A percentile compares a stretch with the other conserved stretches of the same genome.
Conservation (phyloP, 2,888 invertebrate species). For the Apodemia duryi region DNA sequence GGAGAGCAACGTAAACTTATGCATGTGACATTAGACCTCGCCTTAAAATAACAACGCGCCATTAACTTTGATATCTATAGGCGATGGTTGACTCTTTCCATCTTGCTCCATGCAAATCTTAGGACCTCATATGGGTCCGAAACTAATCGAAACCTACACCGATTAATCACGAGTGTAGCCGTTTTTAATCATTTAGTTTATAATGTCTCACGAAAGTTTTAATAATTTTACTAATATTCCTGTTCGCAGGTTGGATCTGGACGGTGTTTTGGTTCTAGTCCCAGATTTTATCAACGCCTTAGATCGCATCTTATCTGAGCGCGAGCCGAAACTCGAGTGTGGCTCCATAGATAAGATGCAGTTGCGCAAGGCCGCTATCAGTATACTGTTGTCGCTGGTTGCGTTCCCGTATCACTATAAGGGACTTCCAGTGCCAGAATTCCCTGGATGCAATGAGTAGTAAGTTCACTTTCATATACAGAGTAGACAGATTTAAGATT, state of each 20-base stretch:
- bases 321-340: conserved; percentile 86
- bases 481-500: too few species aligned
- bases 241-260: conserved; percentile 85
- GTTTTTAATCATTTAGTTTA: too few species aligned
- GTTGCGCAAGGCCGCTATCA: conserved; percentile 93
- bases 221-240: background rate
- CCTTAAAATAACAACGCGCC: too few species aligned
- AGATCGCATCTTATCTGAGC: conserved; percentile 93
- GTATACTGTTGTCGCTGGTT: conserved; percentile 93
- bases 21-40: too few species aligned
- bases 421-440: conserved; percentile 84
- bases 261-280: conserved; percentile 94
- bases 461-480: conserved; percentile 38
- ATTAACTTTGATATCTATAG: too few species aligned
- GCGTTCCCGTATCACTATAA: conserved; percentile 96
- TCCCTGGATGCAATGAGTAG: conserved; percentile 80
- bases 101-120: too few species aligned
- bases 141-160: too few species aligned
- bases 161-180: too few species aligned
- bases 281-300: conserved; percentile 94
- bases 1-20: too few species aligned
- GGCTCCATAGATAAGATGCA: conserved; percentile 85
- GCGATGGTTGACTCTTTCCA: too few species aligned
- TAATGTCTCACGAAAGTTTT: too few species aligned
- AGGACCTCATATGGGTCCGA: too few species aligned